These are phyloP conservation scores for Syrrhaptes paradoxus DNA, from an alignment of 2,113 vertebrate species.

Conservation along the genomic window DNA sequence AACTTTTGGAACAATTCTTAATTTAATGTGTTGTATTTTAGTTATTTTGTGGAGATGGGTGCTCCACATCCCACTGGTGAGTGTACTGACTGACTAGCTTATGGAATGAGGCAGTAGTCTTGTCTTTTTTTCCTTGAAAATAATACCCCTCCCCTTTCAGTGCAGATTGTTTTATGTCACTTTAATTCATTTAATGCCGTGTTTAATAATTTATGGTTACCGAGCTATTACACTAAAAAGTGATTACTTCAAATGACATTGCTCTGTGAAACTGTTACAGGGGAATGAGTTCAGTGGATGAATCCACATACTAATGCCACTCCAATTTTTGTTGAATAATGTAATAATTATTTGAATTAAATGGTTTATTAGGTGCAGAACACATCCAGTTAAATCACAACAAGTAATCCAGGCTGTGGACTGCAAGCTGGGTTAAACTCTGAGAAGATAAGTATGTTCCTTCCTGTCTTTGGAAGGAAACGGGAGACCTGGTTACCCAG, in stretches of 20 bases:
- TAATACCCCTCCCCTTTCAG: background rate
- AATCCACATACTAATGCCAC: background rate
- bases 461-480: no score
- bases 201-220: slow-evolving; percentile 45
- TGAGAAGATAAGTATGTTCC: background rate
- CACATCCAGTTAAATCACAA: slow-evolving; percentile 2
- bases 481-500: no score
- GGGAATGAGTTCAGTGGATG: background rate
- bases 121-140: background rate
- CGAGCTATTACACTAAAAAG: slow-evolving; percentile 32
- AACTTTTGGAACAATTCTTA: background rate
- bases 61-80: background rate
- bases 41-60: background rate
- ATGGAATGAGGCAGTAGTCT: background rate
- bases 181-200: slow-evolving; percentile 11
- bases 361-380: slow-evolving; percentile 29
- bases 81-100: background rate
- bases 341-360: slow-evolving; percentile 40
- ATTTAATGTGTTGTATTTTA: background rate
- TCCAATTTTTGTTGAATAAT: slow-evolving; percentile 22
- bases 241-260: slow-evolving; percentile 38
- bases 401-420: slow-evolving; percentile 1
- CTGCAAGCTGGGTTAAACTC: background rate
- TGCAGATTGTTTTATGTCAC: background rate
- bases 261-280: background rate